phyloP scores from a whole-genome alignment of 2,113 vertebrate species.

The Callopanchax toddi region DNA sequence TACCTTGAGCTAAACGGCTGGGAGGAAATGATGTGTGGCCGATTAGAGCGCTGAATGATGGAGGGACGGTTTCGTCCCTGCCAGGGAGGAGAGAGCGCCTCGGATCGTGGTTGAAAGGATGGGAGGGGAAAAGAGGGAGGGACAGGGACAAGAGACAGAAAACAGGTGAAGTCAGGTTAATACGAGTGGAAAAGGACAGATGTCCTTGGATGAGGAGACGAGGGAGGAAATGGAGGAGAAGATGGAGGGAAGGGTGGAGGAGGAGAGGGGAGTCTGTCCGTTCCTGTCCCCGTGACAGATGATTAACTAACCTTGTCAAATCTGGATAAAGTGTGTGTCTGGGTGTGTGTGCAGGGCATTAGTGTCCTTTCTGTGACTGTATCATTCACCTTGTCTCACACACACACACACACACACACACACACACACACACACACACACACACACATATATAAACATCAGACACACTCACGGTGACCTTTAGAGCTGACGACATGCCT shows the following conservation, averaged over 20 bases:
- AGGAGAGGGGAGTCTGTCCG: slow-evolving; percentile 53
- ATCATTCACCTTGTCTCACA: slow-evolving; percentile 41
- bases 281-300: slow-evolving; percentile 53
- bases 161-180: slow-evolving; percentile 52
- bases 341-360: slow-evolving; percentile 18
- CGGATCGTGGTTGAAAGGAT: slow-evolving; percentile 5
- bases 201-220: slow-evolving; percentile 40
- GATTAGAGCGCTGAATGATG: slow-evolving; percentile 40
- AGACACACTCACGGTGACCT: not conserved
- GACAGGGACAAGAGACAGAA: not conserved
- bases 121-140: not conserved
- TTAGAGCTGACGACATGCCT: slow-evolving; percentile 15
- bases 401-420: not conserved
- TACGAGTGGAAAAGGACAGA: slow-evolving; percentile 28
- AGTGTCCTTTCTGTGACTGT: slow-evolving; percentile 31
- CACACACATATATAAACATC: too few species aligned
- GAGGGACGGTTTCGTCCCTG: slow-evolving; percentile 15
- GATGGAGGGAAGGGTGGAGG: slow-evolving; percentile 45
- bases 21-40: slow-evolving; percentile 40
- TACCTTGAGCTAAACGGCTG: slow-evolving; percentile 58
- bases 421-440: not conserved
- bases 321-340: slow-evolving; percentile 37
- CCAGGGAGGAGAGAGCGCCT: slow-evolving; percentile 2
- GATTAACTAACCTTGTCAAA: slow-evolving; percentile 72
- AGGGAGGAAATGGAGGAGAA: slow-evolving; percentile 27